Percentiles rank a stretch among this genome's conserved stretches.
Evolutionary conservation across 2,113 vertebrate species (phyloP).

Genomic region (Nansenia antarctica): DNA sequence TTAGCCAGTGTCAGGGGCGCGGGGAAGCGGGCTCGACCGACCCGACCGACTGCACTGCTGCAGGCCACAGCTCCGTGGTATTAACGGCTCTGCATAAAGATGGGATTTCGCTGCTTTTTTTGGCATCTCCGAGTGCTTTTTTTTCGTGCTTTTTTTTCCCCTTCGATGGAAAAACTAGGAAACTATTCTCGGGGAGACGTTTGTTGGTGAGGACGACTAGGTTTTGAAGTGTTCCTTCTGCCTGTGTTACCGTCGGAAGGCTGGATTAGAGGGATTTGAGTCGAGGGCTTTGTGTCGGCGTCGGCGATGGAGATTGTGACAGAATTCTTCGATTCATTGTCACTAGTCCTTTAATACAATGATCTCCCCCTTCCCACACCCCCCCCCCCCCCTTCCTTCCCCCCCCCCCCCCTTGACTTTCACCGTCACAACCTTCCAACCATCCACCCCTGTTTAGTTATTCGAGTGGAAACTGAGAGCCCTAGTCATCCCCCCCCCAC

Average conservation of each 20-base stretch:
- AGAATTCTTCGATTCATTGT: neutral
- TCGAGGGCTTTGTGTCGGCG: neutral
- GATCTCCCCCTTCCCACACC: neutral
- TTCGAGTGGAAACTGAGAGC: too few relatives aligned
- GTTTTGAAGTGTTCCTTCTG: neutral
- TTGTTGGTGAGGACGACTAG: neutral
- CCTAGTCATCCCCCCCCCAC: neutral
- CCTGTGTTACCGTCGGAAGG: neutral
- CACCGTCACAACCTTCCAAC: neutral
- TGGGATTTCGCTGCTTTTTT: slow-evolving; percentile 8
- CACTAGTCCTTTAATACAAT: neutral
- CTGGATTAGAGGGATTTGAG: neutral
- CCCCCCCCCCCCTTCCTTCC: neutral
- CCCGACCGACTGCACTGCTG: slow-evolving; percentile 12
- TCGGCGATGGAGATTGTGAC: too few relatives aligned
- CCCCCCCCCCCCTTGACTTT: neutral
- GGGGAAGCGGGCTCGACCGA: too few relatives aligned
- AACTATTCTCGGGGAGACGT: neutral
- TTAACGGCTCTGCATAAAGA: neutral
- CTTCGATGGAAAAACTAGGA: neutral
- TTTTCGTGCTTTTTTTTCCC: neutral
- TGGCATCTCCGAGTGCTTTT: neutral
- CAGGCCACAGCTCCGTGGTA: neutral
- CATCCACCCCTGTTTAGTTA: neutral
- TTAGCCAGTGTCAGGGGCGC: too few relatives aligned